These are phyloP conservation scores for Drosophila azteca DNA, from an alignment of 1,140 invertebrate species.

Conservation along the genomic window DNA sequence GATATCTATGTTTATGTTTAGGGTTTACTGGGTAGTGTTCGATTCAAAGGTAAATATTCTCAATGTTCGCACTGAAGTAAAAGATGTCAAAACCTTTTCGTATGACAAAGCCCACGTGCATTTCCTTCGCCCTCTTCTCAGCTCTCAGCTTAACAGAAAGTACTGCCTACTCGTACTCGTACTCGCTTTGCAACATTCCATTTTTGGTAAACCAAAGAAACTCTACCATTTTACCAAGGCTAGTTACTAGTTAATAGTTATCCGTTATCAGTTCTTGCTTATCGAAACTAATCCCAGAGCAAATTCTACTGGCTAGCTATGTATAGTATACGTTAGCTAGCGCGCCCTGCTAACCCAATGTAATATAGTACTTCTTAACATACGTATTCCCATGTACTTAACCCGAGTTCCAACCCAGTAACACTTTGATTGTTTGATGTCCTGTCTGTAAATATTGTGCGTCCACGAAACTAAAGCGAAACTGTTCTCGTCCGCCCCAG, in stretches of 20 bases:
- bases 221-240: constrained; percentile 36
- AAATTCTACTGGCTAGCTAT: constrained; percentile 5
- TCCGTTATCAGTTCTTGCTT: constrained; percentile 34
- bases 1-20: constrained; percentile 14
- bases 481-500: constrained; percentile 39
- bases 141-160: neutral
- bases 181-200: constrained; percentile 20
- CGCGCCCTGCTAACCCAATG: constrained; percentile 59
- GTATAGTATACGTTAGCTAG: constrained; percentile 26
- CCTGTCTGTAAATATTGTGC: constrained; percentile 72
- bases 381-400: constrained; percentile 31
- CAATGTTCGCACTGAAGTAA: neutral
- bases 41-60: constrained; percentile 31
- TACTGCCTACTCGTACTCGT: too few relatives aligned
- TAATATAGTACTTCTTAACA: constrained; percentile 45
- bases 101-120: constrained; percentile 15
- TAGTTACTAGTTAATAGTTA: neutral
- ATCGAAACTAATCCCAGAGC: constrained; percentile 38
- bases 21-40: constrained; percentile 24
- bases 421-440: constrained; percentile 32
- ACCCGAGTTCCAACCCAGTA: constrained; percentile 34
- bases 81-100: constrained; percentile 13
- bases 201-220: constrained; percentile 43
- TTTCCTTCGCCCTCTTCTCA: neutral
- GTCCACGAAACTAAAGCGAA: constrained; percentile 40